Conservation (phyloP, 2,113 vertebrate species). For the Dipodomys merriami region DNA sequence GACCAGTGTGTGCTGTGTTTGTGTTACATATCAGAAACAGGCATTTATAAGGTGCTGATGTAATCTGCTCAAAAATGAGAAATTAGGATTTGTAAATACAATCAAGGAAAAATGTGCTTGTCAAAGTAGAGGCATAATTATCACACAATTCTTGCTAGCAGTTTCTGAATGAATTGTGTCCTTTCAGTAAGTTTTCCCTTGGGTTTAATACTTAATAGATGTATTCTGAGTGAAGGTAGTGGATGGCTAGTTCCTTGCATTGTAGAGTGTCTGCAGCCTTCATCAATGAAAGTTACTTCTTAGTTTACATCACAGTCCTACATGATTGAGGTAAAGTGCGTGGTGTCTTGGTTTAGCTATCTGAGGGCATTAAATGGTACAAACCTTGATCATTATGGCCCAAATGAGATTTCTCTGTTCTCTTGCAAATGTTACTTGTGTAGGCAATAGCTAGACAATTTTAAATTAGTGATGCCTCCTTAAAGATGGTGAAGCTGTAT, state of each 20-base stretch:
- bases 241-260: background rate
- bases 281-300: background rate
- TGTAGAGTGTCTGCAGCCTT: background rate
- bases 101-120: background rate
- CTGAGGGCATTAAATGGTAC: background rate
- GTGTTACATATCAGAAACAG: background rate
- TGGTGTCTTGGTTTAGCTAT: background rate
- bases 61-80: background rate
- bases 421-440: constrained; percentile 56
- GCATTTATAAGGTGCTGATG: background rate
- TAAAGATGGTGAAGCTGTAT: constrained; percentile 55
- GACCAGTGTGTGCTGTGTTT: background rate
- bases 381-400: constrained; percentile 53
- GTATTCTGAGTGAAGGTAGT: background rate
- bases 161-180: constrained; percentile 33
- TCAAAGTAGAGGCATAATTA: background rate
- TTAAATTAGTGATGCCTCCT: constrained; percentile 64
- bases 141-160: background rate
- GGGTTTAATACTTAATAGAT: background rate
- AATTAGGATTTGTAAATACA: background rate
- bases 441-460: constrained; percentile 60
- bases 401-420: constrained; percentile 23
- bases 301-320: background rate
- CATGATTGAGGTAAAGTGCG: background rate
- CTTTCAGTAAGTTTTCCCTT: background rate